These are phyloP conservation scores for Colius striatus DNA, from an alignment of 2,113 vertebrate species.

Conservation along the genomic window DNA sequence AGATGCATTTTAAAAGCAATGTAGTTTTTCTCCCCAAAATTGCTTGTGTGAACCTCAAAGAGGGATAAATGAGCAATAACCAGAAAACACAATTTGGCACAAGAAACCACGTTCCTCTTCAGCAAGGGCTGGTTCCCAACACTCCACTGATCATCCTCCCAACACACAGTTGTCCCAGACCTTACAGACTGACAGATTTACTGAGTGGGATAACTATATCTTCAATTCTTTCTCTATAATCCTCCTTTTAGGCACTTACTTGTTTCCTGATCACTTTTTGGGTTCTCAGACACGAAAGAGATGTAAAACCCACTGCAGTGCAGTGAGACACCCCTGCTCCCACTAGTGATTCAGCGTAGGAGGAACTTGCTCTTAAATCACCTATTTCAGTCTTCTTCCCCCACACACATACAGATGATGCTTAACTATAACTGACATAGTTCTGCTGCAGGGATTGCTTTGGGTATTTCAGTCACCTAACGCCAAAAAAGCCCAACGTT, in stretches of 20 bases:
- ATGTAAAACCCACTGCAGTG: constrained; percentile 16
- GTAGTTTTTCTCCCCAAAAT: background rate
- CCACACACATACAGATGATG: background rate
- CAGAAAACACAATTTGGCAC: background rate
- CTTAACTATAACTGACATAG: background rate
- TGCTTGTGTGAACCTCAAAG: background rate
- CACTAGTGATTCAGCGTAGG: background rate
- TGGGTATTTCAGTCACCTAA: background rate
- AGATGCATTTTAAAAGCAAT: background rate
- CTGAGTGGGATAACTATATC: background rate
- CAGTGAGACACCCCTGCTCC: background rate
- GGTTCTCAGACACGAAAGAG: background rate
- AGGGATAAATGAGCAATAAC: background rate
- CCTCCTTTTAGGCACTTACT: background rate
- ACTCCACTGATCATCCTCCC: background rate
- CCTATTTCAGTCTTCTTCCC: background rate
- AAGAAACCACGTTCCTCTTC: constrained; percentile 3
- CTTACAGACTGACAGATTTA: background rate
- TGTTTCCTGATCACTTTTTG: background rate
- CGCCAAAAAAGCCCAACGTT: background rate
- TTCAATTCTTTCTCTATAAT: background rate
- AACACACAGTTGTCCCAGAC: background rate
- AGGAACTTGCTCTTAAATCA: constrained; percentile 29
- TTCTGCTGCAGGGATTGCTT: constrained; percentile 14
- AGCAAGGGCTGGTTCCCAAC: background rate